Conservation (phyloP, 1,140 invertebrate species). For the Drosophila lacertosa region DNA sequence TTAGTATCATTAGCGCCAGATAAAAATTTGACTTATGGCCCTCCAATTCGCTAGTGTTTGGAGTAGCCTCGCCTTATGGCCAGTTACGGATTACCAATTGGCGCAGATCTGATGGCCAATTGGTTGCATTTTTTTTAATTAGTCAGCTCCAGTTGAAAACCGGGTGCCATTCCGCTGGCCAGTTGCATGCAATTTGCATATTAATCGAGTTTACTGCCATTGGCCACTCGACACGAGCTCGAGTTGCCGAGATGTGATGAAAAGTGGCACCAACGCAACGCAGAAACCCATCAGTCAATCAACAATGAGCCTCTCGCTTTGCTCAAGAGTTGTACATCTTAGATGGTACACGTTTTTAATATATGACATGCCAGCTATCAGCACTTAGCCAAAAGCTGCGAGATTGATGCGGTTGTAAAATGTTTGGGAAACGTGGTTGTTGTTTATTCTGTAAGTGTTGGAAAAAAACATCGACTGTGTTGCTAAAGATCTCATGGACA, state of each 20-base stretch:
- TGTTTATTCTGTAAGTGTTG: neutral
- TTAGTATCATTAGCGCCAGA: conserved; percentile 21
- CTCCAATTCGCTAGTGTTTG: conserved; percentile 6
- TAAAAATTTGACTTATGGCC: conserved; percentile 32
- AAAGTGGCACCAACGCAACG: conserved; percentile 1
- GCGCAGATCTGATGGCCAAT: conserved; percentile 31
- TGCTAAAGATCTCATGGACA: conserved; percentile 11
- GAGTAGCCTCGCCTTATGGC: conserved; percentile 36
- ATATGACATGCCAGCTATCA: conserved; percentile 55
- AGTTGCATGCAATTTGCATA: conserved; percentile 64
- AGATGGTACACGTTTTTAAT: conserved; percentile 5
- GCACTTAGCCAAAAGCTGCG: conserved; percentile 48
- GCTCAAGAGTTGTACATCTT: neutral
- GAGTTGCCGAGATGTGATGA: conserved; percentile 1
- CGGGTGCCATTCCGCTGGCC: neutral
- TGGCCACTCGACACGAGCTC: conserved; percentile 40
- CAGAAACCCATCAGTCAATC: conserved; percentile 57
- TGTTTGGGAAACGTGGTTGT: neutral
- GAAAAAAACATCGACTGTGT: neutral
- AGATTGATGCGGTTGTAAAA: conserved; percentile 71
- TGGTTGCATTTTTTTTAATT: conserved; percentile 8
- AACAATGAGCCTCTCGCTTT: neutral
- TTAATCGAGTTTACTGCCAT: conserved; percentile 69
- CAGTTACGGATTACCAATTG: conserved; percentile 45
- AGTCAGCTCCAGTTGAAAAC: too few relatives aligned